Base-by-base conservation (phyloP, 2,888 invertebrate genomes). In the Conchocele bisecta region DNA sequence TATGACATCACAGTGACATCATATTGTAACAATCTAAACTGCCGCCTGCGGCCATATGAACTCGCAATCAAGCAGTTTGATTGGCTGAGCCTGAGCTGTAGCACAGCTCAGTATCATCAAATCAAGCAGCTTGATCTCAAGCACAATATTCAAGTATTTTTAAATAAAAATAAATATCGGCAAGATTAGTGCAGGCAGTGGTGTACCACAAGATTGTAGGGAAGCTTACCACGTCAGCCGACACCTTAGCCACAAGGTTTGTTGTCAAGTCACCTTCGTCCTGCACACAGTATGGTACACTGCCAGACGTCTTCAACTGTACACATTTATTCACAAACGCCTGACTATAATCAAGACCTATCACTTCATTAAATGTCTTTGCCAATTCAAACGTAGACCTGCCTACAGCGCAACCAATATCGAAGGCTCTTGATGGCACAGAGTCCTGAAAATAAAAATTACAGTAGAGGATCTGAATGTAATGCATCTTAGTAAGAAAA, bases 331-430 rank as follows among this genome's bases (percentile, higher is more conserved):
- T 83, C 5, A 90, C 81, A 76, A 91, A 91, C 1, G 85, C 83
- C 35, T 86, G 83, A 68, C 90, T 90, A 76, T 86, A 90, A 73
- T 91, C 91, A 17, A 90, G 82, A 6, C 90, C 91, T 7, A 90
- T 75, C 5, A 89, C 90, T 54, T 89, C 86, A 9, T 85, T 76
- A 75, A 90, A 88, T 17, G 59, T 61, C 29, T 81, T 64, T 0
- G 88, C 71, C 51, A 91, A 68, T 61, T 91, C 91, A 85, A 91
- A 91, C 0, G 87, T 75, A 48, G 89, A 87, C 41, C 91, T 67
- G 0, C 91, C 91, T 4, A 91, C 90, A 28, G 90, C 90, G 84
- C 91, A 91, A n/a, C 90, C 90, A 68, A 90, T 86, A 65, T 91
- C 90, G 44, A 90, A 72, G 5, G 89, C 90, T 70, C 88, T 79